A percentile compares a stretch with the other conserved stretches of the same genome.
These are phyloP conservation scores for Macrotrachela quadricornifera DNA, from an alignment of 1,140 invertebrate species.

Conservation along the genomic window DNA sequence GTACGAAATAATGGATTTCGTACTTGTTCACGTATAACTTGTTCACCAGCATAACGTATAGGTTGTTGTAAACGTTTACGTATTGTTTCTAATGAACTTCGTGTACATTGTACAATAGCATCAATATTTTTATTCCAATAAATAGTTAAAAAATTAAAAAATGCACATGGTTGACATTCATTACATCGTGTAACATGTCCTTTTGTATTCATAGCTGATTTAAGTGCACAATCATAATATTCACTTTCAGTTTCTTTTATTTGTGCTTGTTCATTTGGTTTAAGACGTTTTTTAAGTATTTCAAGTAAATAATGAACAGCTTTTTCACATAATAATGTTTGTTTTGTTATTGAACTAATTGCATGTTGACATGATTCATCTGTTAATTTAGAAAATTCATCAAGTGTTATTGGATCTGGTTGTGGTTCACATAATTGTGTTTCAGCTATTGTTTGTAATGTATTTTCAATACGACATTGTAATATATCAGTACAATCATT, in stretches of 20 bases:
- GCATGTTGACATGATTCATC: constrained; percentile 17
- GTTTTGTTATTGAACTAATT: constrained; percentile 16
- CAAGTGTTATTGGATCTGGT: constrained; percentile 54
- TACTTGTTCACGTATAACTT: constrained; percentile 15
- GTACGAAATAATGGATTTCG: constrained; percentile 11
- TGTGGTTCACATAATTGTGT: constrained; percentile 54
- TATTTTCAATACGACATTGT: constrained; percentile 62
- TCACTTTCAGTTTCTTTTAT: constrained; percentile 15
- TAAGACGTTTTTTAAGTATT: constrained; percentile 36
- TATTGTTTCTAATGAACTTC: constrained; percentile 26
- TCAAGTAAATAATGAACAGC: constrained; percentile 68
- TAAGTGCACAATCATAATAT: constrained; percentile 2
- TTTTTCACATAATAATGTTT: constrained; percentile 47
- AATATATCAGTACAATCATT: constrained; percentile 59
- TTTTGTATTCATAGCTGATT: constrained; percentile 14
- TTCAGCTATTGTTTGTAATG: constrained; percentile 60
- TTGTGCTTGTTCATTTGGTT: constrained; percentile 6
- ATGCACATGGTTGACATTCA: constrained; percentile 25
- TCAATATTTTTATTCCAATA: constrained; percentile 30
- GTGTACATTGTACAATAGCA: constrained; percentile 29
- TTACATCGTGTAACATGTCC: constrained; percentile 24
- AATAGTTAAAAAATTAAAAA: constrained; percentile 23
- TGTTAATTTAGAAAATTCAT: constrained; percentile 58
- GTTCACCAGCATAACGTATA: constrained; percentile 20
- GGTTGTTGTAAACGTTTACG: constrained; percentile 25